These are phyloP conservation scores for Mesodorylaimus sp. DNA, from an alignment of 2,888 invertebrate species.

Conservation along the genomic window DNA sequence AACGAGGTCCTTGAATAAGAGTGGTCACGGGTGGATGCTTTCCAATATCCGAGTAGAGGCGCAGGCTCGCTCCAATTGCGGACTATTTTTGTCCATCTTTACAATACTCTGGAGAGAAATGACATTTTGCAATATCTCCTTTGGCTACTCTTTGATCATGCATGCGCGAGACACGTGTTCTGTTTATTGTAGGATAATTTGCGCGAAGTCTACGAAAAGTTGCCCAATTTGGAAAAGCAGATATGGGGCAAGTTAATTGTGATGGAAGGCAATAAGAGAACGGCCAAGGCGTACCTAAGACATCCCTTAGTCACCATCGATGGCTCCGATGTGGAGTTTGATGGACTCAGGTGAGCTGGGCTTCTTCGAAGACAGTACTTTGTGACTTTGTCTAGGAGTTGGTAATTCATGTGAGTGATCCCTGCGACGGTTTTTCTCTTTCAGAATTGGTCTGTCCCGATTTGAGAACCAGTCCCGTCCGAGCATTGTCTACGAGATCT, in stretches of 20 bases:
- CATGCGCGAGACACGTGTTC: too few relatives aligned
- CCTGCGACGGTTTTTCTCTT: too few relatives aligned
- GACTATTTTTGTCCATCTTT: too few relatives aligned
- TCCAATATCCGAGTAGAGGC: too few relatives aligned
- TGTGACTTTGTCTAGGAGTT: too few relatives aligned
- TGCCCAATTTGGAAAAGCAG: constrained; percentile 15
- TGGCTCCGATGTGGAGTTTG: constrained; percentile 12
- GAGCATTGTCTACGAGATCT: constrained; percentile 8
- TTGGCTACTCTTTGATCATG: not conserved
- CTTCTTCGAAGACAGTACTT: not conserved
- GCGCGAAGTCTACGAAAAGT: constrained; percentile 15
- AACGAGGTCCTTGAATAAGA: too few relatives aligned
- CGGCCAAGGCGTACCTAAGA: constrained; percentile 13
- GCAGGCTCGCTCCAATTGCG: too few relatives aligned
- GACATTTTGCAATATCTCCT: not conserved
- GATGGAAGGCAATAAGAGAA: constrained; percentile 13
- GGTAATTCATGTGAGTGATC: too few relatives aligned
- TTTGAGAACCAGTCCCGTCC: constrained; percentile 9
- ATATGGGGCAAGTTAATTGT: constrained; percentile 15
- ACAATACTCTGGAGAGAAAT: too few relatives aligned
- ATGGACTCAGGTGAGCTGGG: constrained; percentile 9
- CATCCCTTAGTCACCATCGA: constrained; percentile 12
- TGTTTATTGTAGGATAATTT: constrained; percentile 14
- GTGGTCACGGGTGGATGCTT: too few relatives aligned
- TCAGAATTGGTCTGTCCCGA: constrained; percentile 10